phyloP scores from a whole-genome alignment of 1,140 invertebrate genomes.

The Zophobas atratus region DNA sequence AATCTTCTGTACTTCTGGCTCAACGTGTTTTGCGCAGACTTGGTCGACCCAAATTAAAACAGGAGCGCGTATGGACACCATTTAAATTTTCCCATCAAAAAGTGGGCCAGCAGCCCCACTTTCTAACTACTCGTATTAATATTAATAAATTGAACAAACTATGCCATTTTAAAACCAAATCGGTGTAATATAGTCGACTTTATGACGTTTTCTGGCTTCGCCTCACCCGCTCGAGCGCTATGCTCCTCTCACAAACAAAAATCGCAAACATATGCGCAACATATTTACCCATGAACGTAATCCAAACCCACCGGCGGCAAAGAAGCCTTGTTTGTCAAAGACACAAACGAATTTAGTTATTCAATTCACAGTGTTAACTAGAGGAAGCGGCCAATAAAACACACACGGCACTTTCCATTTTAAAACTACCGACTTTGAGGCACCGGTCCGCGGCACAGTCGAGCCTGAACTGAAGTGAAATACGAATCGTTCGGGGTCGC shows the following conservation, averaged over 20 bases:
- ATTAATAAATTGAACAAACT: too few relatives aligned
- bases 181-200: too few relatives aligned
- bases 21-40: too few relatives aligned
- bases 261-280: conserved; percentile 36
- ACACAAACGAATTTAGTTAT: conserved; percentile 38
- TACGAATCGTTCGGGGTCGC: conserved; percentile 10
- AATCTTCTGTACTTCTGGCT: too few relatives aligned
- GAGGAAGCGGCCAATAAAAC: conserved; percentile 46
- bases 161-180: too few relatives aligned
- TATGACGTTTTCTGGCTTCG: neutral
- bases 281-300: conserved; percentile 42
- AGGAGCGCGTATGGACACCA: too few relatives aligned
- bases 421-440: conserved; percentile 32
- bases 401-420: conserved; percentile 40
- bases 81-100: too few relatives aligned
- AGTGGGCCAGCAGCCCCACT: too few relatives aligned
- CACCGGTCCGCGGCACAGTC: conserved; percentile 21
- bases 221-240: conserved; percentile 8
- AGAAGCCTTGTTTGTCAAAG: conserved; percentile 30
- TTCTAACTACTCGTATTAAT: too few relatives aligned
- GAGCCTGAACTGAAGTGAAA: conserved; percentile 10
- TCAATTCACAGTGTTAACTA: conserved; percentile 43
- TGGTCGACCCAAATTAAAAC: too few relatives aligned
- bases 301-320: conserved; percentile 18
- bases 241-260: conserved; percentile 26